Base-by-base conservation (phyloP, 1,140 invertebrate species). In the Drosophila suzukii region DNA sequence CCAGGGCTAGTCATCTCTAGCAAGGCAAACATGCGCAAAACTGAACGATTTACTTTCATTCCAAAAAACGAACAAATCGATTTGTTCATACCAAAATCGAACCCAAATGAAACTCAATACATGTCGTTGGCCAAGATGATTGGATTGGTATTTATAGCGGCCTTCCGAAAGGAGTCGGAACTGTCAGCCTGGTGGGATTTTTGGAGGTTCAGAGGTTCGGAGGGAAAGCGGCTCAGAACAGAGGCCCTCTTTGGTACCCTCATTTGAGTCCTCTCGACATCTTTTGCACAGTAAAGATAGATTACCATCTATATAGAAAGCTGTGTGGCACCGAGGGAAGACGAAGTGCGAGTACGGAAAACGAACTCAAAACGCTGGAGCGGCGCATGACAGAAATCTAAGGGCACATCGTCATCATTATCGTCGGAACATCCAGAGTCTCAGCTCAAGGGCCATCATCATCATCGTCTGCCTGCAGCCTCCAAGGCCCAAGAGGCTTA, bases 291-390 rank as follows among this genome's bases (percentile, higher is more conserved):
- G 75, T 86, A 86, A 81, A 85, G 82, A 85, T 86, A 86, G 81
- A 86, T 85, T 81, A 78, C 78, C 81, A 85, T 85, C 81, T 86
- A 85, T 86, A 85, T 86, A 68, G 81, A 78, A 77, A 77, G 81
- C 73, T 32, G 47, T 75, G 67, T 81, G 77, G 81, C 73, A 85
- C 73, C 73, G 74, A 83, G 46, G 43, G 41, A 62, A 55, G 38
- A 30, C 67, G 68, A 56, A 51, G 46, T 51, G 62, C 34, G 60
- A 68, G 62, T 49, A 66, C 55, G 50, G 60, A 34, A 71, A 46
- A 53, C 46, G 67, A 43, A 72, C 68, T 59, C 70, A 63, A 71
- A 67, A 50, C 39, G 51, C 38, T 72, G 44, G 65, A 66, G 51
- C 65, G 78, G 78, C 82, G 84, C 70, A 86, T 79, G 79, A 70